Percentiles rank a stretch among this genome's conserved stretches.
These are phyloP conservation scores for Labeo catla DNA, from an alignment of 2,113 vertebrate species.

Conservation along the genomic window DNA sequence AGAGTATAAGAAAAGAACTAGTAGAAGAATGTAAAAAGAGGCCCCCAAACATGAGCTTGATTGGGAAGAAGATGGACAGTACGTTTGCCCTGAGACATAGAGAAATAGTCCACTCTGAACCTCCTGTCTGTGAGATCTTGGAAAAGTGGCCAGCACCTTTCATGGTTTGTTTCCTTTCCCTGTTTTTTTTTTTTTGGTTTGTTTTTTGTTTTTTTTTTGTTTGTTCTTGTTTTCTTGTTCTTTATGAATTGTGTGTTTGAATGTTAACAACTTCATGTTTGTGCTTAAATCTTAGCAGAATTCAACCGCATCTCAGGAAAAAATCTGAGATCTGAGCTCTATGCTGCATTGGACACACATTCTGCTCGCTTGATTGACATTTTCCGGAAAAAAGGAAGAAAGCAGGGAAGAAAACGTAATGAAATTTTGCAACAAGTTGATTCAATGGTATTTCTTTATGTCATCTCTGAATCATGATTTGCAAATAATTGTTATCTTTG, in stretches of 20 bases:
- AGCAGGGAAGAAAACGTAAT: too few species aligned
- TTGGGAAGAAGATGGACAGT: background rate
- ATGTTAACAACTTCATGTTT: background rate
- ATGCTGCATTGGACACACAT: background rate
- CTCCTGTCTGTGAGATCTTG: background rate
- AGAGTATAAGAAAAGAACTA: background rate
- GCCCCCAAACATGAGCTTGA: background rate
- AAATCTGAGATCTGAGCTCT: background rate
- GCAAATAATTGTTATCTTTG: too few species aligned
- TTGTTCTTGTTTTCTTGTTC: too few species aligned
- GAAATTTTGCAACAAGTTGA: too few species aligned
- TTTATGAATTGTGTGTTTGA: background rate
- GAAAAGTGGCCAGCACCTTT: conserved; percentile 4
- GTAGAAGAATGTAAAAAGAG: too few species aligned
- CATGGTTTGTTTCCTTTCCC: background rate
- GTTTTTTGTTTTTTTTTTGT: too few species aligned
- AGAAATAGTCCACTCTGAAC: background rate
- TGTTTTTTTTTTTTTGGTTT: too few species aligned
- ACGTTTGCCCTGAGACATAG: background rate
- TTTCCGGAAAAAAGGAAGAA: background rate
- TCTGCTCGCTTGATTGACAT: background rate
- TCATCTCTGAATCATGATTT: too few species aligned
- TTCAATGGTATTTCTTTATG: too few species aligned
- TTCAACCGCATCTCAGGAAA: background rate
- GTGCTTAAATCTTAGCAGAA: conserved; percentile 1